Base-by-base conservation (phyloP, 1,140 invertebrate genomes). In the Formica selysi region DNA sequence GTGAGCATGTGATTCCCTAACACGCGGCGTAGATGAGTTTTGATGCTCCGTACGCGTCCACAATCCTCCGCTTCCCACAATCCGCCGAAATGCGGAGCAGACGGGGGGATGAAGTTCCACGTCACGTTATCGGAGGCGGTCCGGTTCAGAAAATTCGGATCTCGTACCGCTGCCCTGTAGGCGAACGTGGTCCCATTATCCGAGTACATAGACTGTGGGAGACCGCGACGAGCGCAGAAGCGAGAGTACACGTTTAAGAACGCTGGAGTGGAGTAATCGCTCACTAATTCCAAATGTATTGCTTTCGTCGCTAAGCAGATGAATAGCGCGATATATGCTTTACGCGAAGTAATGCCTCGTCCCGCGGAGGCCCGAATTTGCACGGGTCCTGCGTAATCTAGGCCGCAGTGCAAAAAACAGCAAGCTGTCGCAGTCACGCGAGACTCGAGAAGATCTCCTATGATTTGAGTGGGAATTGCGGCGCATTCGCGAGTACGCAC, bases 31-130 rank as follows among this genome's bases (percentile, higher is more conserved):
- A 94, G 51, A 59, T 92, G 88, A 22, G 90, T 68, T 80, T 93
- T 92, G 0, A 91, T 78, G 10, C 90, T 85, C 41, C 92, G 90
- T 0, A 95, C 91, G 0, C n/a, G n/a, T n/a, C n/a, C n/a, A n/a
- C n/a, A n/a, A n/a, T n/a, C n/a, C n/a, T 73, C 89, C 48, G 91
- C 87, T 44, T 89, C 67, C 26, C 26, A 29, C 26, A 29, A 1
- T 29, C 26, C 26, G 26, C 26, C 26, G 26, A 29, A 29, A 29
- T 89, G 64, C 0, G 83, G 81, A 13, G 79, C 71, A 0, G 59
- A 6, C 0, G 70, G 86, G 0, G 67, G 68, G 11, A 78, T 78
- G 13, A 89, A 83, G 3, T 85, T 57, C 76, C 85, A 88, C 3
- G 65, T 13, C 0, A 68, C n/a, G 2, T 22, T 7, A 5, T 68